Conservation (phyloP, 2,888 invertebrate species). For the Boloria euphrosyne region DNA sequence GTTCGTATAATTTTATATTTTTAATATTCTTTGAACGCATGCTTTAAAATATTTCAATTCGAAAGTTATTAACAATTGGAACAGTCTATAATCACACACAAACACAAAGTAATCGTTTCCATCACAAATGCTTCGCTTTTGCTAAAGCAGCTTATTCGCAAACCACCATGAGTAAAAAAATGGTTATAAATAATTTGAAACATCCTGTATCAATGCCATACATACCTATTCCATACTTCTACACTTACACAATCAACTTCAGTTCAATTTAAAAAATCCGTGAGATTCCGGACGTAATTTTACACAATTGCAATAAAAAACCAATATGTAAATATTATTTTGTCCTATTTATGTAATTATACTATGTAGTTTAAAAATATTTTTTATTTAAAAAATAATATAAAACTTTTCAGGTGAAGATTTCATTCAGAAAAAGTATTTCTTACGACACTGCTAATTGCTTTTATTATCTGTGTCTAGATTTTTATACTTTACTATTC, state of each 20-base stretch:
- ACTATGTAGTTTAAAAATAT: constrained; percentile 20
- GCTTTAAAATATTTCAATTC: constrained; percentile 40
- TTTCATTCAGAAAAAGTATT: constrained; percentile 11
- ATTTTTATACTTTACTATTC: constrained; percentile 69
- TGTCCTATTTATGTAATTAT: constrained; percentile 20
- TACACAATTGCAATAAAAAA: constrained; percentile 2
- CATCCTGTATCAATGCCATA: constrained; percentile 24
- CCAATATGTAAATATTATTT: no score
- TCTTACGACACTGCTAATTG: constrained; percentile 46
- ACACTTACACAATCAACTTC: constrained; percentile 42
- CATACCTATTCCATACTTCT: constrained; percentile 44
- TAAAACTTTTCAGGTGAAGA: constrained; percentile 71
- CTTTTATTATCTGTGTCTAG: constrained; percentile 72
- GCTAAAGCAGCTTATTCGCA: constrained; percentile 75
- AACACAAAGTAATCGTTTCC: constrained; percentile 35
- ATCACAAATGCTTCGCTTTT: constrained; percentile 62
- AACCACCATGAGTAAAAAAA: constrained; percentile 39
- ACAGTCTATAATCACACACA: constrained; percentile 46
- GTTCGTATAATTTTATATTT: constrained; percentile 56
- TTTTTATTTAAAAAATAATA: constrained; percentile 31
- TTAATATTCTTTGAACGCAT: constrained; percentile 48
- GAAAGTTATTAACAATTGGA: constrained; percentile 31
- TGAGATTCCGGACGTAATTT: constrained; percentile 56
- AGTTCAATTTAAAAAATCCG: constrained; percentile 55
- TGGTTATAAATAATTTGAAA: constrained; percentile 28